Percentiles rank a stretch among this genome's conserved stretches.
Conservation (phyloP, 64 coral and sea anemone species). For the Orbicella faveolata region DNA sequence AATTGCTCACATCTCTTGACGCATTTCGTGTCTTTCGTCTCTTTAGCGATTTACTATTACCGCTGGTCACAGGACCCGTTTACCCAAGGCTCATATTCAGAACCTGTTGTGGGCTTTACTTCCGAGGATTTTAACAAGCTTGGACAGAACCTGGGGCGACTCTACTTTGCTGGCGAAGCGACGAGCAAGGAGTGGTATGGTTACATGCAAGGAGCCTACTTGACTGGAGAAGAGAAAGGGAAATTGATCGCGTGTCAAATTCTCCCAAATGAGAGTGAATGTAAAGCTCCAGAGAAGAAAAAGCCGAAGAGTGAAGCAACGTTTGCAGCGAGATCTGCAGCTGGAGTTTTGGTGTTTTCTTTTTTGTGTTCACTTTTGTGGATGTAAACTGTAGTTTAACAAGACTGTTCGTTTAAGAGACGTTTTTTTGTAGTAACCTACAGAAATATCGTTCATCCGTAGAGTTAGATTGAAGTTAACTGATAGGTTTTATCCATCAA, state of each 20-base stretch:
- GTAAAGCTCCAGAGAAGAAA: background rate
- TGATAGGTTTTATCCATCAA: too few species aligned
- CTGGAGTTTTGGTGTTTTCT: background rate
- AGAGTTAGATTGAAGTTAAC: background rate
- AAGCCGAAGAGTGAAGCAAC: background rate
- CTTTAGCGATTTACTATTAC: conserved; percentile 34
- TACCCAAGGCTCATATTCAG: background rate
- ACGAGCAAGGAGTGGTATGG: conserved; percentile 24
- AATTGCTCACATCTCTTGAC: too few species aligned
- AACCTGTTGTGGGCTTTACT: background rate
- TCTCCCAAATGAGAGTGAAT: background rate
- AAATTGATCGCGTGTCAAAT: background rate
- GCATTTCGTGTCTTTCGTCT: background rate
- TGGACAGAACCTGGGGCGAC: too few species aligned
- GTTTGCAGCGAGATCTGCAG: background rate
- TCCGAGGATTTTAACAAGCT: too few species aligned
- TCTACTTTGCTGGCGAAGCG: conserved; percentile 5
- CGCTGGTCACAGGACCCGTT: conserved; percentile 38
- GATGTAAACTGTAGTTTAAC: background rate
- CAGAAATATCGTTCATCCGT: background rate
- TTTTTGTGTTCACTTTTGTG: background rate
- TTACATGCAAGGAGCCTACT: conserved; percentile 47
- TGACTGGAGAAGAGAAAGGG: background rate
- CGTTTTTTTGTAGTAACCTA: background rate
- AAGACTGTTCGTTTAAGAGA: background rate